A percentile compares a stretch with the other conserved stretches of the same genome.
Evolutionary conservation across 35 echinoderm and acorn worm genomes (phyloP).

Genomic region (Ophiothrix spiculata): DNA sequence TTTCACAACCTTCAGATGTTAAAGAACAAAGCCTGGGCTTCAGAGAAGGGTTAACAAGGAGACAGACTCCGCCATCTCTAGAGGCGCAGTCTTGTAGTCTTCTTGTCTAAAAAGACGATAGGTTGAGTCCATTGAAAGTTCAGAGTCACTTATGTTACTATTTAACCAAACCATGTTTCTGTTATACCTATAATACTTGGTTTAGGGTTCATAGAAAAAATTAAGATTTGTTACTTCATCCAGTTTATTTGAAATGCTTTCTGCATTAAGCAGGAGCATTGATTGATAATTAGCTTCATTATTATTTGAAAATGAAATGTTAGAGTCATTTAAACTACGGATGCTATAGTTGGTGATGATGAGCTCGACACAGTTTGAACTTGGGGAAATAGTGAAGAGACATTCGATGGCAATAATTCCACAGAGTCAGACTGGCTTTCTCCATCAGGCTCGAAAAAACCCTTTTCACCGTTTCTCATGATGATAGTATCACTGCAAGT

Average conservation of each 20-base stretch:
- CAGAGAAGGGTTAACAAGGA: not conserved
- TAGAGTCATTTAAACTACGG: constrained; percentile 1
- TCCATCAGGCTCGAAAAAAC: no score
- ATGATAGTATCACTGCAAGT: no score
- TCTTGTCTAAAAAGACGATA: not conserved
- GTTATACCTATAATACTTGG: not conserved
- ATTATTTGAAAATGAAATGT: not conserved
- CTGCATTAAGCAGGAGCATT: not conserved
- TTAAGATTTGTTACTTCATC: not conserved
- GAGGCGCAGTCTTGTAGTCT: not conserved
- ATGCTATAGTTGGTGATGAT: no score
- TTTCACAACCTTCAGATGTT: not conserved
- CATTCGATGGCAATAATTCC: no score
- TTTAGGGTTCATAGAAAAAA: not conserved
- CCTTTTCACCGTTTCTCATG: no score
- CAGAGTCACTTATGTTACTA: constrained; percentile 7
- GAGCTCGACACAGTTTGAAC: no score
- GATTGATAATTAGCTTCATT: not conserved
- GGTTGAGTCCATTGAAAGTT: not conserved
- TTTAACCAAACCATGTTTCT: not conserved
- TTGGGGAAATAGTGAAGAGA: no score
- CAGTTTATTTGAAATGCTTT: not conserved
- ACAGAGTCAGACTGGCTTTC: no score
- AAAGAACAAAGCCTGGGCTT: not conserved
- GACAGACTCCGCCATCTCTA: not conserved